Evolutionary conservation across 2,888 invertebrate genomes (phyloP).

Genomic region (Liposcelis brunnea): DNA sequence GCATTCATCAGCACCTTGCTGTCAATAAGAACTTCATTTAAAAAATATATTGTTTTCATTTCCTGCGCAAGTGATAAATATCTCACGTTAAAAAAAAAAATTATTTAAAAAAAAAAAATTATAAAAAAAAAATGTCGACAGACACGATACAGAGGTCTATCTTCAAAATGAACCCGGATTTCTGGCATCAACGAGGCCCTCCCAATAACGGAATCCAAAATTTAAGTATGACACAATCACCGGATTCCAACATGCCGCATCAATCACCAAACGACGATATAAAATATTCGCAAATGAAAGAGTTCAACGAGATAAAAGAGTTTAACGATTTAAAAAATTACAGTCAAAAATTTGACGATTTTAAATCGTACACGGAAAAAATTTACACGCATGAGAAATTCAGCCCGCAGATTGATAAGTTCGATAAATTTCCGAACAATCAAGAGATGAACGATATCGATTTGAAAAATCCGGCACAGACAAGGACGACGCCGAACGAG

Average conservation of each 20-base stretch:
- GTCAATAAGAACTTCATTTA: too few species aligned
- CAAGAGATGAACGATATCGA: not conserved
- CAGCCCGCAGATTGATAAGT: too few species aligned
- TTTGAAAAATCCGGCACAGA: not conserved
- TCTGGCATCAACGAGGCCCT: constrained; percentile 25
- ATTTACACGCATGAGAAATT: too few species aligned
- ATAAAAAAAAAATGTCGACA: constrained; percentile 3
- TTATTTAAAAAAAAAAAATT: too few species aligned
- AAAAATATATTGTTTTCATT: too few species aligned
- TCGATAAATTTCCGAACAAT: too few species aligned
- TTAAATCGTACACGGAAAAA: not conserved
- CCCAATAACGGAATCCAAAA: not conserved
- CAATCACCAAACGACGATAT: constrained; percentile 4
- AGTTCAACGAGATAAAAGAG: constrained; percentile 5
- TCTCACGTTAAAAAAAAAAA: too few species aligned
- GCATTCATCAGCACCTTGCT: too few species aligned
- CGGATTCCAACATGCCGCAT: not conserved
- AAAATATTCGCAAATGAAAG: constrained; percentile 4
- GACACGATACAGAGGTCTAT: constrained; percentile 20
- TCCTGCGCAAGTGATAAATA: too few species aligned
- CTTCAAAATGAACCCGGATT: constrained; percentile 26
- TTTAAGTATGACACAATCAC: not conserved
- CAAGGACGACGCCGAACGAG: not conserved
- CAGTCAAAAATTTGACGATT: constrained; percentile 6
- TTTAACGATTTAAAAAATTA: not conserved